phyloP scores from a whole-genome alignment of 2,888 invertebrate genomes.

The Euproctis similis region DNA sequence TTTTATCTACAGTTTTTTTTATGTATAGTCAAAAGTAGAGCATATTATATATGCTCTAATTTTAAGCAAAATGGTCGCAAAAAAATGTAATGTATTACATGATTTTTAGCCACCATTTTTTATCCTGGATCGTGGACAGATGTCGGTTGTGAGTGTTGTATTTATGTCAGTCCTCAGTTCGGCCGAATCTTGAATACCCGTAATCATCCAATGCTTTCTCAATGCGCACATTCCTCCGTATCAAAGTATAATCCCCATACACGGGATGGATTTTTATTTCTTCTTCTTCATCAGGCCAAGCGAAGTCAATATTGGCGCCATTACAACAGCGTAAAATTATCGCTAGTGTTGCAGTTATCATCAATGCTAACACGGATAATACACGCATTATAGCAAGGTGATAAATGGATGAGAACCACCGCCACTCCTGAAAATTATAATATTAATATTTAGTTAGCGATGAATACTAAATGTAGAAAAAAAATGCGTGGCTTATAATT shows the following conservation, averaged over 20 bases:
- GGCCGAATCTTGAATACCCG: slow-evolving; percentile 83
- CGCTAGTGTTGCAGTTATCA: slow-evolving; percentile 33
- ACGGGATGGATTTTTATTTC: slow-evolving; percentile 42
- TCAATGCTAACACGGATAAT: slow-evolving; percentile 37
- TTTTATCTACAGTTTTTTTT: too few species aligned
- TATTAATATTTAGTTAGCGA: too few species aligned
- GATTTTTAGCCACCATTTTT: slow-evolving; percentile 17
- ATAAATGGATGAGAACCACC: too few species aligned
- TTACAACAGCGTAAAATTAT: slow-evolving; percentile 41
- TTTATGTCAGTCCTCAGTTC: slow-evolving; percentile 67
- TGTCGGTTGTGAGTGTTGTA: slow-evolving; percentile 20
- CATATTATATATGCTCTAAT: too few species aligned
- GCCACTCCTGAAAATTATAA: too few species aligned
- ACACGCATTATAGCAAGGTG: too few species aligned
- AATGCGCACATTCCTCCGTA: slow-evolving; percentile 54
- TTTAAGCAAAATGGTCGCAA: background rate
- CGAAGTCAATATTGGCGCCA: slow-evolving; percentile 34
- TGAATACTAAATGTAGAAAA: too few species aligned
- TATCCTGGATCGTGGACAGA: slow-evolving; percentile 12
- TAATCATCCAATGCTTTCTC: slow-evolving; percentile 84
- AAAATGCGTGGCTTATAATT: too few species aligned
- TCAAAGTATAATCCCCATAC: slow-evolving; percentile 78
- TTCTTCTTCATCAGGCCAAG: slow-evolving; percentile 50
- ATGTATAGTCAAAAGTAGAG: too few species aligned
- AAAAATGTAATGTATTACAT: slow-evolving; percentile 17